Percentiles rank a stretch among this genome's conserved stretches.
Evolutionary conservation across 2,888 invertebrate genomes (phyloP).

Genomic region (Machimus rusticus): DNA sequence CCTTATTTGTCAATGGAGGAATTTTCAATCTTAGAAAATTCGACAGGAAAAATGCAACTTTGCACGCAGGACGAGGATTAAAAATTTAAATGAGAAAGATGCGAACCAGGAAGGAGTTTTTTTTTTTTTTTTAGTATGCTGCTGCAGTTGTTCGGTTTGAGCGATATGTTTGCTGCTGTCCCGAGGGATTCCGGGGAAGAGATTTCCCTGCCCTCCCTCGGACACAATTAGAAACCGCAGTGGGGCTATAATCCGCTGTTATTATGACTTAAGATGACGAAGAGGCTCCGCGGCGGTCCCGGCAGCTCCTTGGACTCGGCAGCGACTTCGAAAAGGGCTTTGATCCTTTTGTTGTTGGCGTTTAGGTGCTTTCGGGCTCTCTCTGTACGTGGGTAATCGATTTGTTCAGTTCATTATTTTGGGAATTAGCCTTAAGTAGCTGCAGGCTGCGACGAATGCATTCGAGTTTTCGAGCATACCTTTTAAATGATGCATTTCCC

Average conservation of each 20-base stretch:
- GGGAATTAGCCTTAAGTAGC: background rate
- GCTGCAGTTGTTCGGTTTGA: background rate
- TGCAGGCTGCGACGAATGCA: background rate
- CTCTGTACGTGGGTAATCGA: background rate
- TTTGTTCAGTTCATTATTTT: constrained; percentile 29
- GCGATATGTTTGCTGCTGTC: constrained; percentile 1
- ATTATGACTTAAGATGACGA: constrained; percentile 41
- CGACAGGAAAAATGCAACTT: constrained; percentile 23
- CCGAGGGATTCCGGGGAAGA: background rate
- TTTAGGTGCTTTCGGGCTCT: background rate
- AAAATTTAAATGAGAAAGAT: constrained; percentile 33
- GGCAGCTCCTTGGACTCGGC: background rate
- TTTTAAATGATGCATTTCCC: background rate
- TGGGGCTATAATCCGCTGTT: constrained; percentile 39
- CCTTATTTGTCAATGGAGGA: background rate
- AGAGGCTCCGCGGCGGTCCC: background rate
- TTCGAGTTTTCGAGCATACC: background rate
- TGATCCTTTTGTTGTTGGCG: constrained; percentile 19
- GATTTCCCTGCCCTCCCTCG: background rate
- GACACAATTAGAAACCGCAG: constrained; percentile 29
- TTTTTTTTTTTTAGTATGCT: background rate
- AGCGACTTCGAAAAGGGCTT: background rate
- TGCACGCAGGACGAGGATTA: constrained; percentile 31
- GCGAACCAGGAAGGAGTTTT: background rate
- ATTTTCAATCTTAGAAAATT: constrained; percentile 3